Evolutionary conservation across 2,888 invertebrate genomes (phyloP).

Genomic region (Brassicogethes aeneus): DNA sequence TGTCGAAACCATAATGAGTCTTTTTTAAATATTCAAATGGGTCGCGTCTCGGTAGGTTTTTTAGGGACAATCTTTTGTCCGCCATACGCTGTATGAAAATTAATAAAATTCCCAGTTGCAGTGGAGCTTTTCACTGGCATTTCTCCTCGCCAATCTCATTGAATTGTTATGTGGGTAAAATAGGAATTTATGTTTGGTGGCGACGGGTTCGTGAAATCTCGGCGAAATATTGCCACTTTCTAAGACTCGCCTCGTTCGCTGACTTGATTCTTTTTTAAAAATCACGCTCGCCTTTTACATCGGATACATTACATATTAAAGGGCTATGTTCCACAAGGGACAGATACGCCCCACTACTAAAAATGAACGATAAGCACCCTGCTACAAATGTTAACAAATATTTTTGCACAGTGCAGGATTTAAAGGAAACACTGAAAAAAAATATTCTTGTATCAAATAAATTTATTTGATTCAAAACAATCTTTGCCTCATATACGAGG

Average conservation of each 20-base stretch:
- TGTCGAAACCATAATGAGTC: not conserved
- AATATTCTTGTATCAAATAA: no score
- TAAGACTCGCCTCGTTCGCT: not conserved
- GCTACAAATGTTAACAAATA: no score
- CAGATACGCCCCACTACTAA: no score
- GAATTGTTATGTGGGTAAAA: not conserved
- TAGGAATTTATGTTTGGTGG: not conserved
- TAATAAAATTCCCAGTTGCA: conserved; percentile 1
- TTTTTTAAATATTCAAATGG: conserved; percentile 3
- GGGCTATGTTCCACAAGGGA: not conserved
- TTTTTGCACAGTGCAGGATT: no score
- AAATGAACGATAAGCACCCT: no score
- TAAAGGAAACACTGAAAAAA: no score
- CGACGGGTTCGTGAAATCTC: not conserved
- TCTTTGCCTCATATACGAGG: no score
- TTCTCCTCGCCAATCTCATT: conserved; percentile 1
- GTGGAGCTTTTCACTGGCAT: not conserved
- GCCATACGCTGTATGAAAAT: not conserved
- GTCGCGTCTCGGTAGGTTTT: conserved; percentile 3
- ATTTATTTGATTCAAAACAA: no score
- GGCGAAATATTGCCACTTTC: conserved; percentile 3
- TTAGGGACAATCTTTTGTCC: not conserved
- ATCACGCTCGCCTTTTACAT: not conserved
- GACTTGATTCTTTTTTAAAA: not conserved
- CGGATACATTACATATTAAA: not conserved